Percentiles rank a stretch among this genome's conserved stretches.
Conservation (phyloP, 1,140 invertebrate species). For the Pseudomyrmex dendroicus region DNA sequence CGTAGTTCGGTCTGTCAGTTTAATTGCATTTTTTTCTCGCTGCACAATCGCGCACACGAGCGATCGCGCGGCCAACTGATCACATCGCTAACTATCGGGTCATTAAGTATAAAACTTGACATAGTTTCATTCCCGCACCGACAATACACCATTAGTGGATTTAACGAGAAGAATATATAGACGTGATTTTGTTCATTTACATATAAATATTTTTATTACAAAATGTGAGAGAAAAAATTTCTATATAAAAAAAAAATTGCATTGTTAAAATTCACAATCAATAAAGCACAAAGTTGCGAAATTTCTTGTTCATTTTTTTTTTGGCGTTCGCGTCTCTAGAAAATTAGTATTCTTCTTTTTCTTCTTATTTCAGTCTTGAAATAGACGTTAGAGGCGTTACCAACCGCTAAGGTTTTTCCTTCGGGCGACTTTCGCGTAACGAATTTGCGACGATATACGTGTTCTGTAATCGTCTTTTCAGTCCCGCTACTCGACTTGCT, state of each 20-base stretch:
- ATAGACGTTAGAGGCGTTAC: slow-evolving; percentile 34
- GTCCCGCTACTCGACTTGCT: slow-evolving; percentile 49
- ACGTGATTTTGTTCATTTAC: slow-evolving; percentile 17
- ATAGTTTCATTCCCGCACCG: neutral
- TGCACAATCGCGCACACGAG: slow-evolving; percentile 3
- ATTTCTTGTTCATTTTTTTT: neutral
- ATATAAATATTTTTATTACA: slow-evolving; percentile 8
- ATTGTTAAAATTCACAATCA: neutral
- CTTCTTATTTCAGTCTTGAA: slow-evolving; percentile 22
- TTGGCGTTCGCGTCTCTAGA: too few relatives aligned
- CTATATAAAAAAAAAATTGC: neutral
- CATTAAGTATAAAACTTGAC: neutral
- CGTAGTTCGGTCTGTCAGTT: slow-evolving; percentile 51
- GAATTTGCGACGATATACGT: slow-evolving; percentile 54
- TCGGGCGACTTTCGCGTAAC: slow-evolving; percentile 63
- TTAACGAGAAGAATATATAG: slow-evolving; percentile 10
- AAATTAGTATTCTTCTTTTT: slow-evolving; percentile 34
- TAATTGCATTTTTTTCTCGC: slow-evolving; percentile 53
- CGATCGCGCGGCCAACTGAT: slow-evolving; percentile 3
- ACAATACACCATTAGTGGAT: neutral
- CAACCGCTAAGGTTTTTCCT: slow-evolving; percentile 16
- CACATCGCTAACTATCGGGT: slow-evolving; percentile 34
- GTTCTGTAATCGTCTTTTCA: slow-evolving; percentile 57
- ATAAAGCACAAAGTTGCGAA: neutral
- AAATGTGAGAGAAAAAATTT: neutral